Percentiles rank a stretch among this genome's conserved stretches.
phyloP scores from a whole-genome alignment of 2,888 invertebrate species.

The Mamestra brassicae region DNA sequence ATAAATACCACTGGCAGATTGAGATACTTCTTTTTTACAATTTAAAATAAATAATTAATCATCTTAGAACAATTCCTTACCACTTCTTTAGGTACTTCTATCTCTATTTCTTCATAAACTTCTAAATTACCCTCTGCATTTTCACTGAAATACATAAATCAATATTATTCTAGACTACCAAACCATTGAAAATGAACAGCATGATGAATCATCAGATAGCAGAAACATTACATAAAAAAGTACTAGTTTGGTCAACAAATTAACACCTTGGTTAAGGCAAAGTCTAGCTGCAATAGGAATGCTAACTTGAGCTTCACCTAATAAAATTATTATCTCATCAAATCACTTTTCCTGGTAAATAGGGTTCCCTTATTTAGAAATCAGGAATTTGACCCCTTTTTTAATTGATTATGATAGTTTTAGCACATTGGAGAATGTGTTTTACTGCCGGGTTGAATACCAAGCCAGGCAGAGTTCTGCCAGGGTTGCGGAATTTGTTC shows the following conservation, averaged over 20 bases:
- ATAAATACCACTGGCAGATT: conserved; percentile 1
- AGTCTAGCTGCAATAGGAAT: conserved; percentile 24
- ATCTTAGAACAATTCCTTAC: conserved; percentile 69
- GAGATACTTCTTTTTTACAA: background rate
- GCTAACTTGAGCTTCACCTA: conserved; percentile 1
- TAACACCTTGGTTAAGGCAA: conserved; percentile 32
- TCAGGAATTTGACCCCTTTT: background rate
- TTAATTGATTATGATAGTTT: too few relatives aligned
- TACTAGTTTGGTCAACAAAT: conserved; percentile 21
- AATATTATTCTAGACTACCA: conserved; percentile 14
- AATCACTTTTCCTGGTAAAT: too few relatives aligned
- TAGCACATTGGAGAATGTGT: too few relatives aligned
- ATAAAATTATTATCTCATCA: background rate
- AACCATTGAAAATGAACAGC: background rate
- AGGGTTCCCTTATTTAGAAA: background rate
- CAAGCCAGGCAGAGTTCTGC: too few relatives aligned
- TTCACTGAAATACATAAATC: conserved; percentile 76
- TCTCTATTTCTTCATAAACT: conserved; percentile 89
- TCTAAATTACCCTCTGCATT: conserved; percentile 88
- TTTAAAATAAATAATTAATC: background rate
- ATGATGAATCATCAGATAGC: conserved; percentile 1
- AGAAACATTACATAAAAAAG: conserved; percentile 5
- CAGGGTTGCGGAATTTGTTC: too few relatives aligned
- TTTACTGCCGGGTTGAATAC: too few relatives aligned
- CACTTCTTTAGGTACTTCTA: conserved; percentile 86